Evolutionary conservation across 2,797 vertebrate species (phyloP).

Genomic region (Sardinella longiceps): DNA sequence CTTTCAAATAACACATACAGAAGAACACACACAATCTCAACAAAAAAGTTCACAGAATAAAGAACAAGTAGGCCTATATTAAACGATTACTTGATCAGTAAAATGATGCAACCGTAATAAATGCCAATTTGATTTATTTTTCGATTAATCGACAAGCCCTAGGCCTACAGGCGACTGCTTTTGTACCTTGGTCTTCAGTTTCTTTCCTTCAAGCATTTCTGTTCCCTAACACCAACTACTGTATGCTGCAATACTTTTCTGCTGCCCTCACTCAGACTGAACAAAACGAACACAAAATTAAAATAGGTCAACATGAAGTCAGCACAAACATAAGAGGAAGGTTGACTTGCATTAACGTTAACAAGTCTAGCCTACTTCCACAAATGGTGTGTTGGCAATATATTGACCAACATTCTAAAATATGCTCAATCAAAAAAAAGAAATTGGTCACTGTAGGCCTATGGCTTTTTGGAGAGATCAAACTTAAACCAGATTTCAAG

Average conservation of each 20-base stretch:
- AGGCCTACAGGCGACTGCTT: too few relatives aligned
- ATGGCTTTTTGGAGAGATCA: neutral
- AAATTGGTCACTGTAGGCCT: too few relatives aligned
- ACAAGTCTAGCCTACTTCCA: conserved; percentile 6
- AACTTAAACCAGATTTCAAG: neutral
- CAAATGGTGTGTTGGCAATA: neutral
- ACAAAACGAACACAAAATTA: neutral
- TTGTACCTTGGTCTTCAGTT: too few relatives aligned
- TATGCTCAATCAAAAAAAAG: neutral
- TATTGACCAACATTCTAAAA: neutral
- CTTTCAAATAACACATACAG: too few relatives aligned
- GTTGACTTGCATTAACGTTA: neutral
- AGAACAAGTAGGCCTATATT: too few relatives aligned
- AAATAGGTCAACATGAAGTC: neutral
- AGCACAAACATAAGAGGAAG: neutral
- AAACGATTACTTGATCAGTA: too few relatives aligned
- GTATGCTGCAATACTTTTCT: neutral
- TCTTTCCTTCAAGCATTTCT: neutral
- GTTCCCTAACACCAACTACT: too few relatives aligned
- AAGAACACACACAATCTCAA: too few relatives aligned
- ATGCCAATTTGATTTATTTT: too few relatives aligned
- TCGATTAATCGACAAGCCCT: too few relatives aligned
- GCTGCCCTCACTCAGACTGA: neutral
- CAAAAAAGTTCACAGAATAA: too few relatives aligned
- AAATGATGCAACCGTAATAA: too few relatives aligned